Evolutionary conservation across 2,113 vertebrate species (phyloP), one percentile per base, ranked within the genome.

Genomic region (Orycteropus afer): DNA sequence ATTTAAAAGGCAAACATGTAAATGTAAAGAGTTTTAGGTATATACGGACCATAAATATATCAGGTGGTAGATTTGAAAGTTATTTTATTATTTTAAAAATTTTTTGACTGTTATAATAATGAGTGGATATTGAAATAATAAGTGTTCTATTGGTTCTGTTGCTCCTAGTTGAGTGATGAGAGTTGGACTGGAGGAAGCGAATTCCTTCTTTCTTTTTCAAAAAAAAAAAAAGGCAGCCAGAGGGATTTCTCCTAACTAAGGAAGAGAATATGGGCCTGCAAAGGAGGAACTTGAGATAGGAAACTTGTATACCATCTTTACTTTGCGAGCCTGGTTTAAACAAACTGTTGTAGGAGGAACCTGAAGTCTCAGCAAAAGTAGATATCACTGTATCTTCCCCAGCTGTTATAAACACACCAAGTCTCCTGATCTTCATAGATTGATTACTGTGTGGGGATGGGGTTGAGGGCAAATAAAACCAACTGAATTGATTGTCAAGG

Each of bases 11-110:
- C 15, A 90, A 89, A 40, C 8, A 11, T 5, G 6, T 49, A 57
- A 87, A 61, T 10, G 81, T 45, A 55, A 77, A 34, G 7, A 77
- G 65, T 25, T 69, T 76, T 49, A 15, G 42, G 6, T 40, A 15
- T 49, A 34, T 18, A 6, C 5, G 15, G 34, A 45, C 27, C 29
- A 9, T 82, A 34, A 45, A 18, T n/a, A 67, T 67, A 22, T 79
- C 55, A 84, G 12, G 12, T 63, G 29, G 76, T 69, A 69, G 74
- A 32, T 18, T 92, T 78, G 22, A 34, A 77, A 86, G 40, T 69
- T 34, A 79, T 61, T 93, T 90, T 61, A 27, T 90, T 84, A 63
- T 51, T 76, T 91, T 9, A 29, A 80, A 80, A 49, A 55, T 73
- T 42, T 13, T 65, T 61, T 61, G 73, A 18, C 18, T 91, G 27